Evolutionary conservation across 2,113 vertebrate genomes (phyloP).

Genomic region (Odocoileus virginianus): DNA sequence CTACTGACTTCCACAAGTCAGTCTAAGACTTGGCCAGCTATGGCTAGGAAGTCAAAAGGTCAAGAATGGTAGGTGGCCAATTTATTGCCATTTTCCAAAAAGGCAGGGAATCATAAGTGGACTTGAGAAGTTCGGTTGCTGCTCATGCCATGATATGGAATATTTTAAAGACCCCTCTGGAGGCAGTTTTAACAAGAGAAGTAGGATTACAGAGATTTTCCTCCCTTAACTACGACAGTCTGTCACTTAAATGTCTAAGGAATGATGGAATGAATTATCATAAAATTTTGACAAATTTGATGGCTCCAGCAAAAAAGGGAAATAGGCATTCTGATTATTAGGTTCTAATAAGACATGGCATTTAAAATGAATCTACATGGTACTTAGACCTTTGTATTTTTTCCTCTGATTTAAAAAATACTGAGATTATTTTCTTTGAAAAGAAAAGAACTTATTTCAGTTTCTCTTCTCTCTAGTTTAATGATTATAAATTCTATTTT

Average conservation of each 20-base stretch:
- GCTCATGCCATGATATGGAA: constrained; percentile 82
- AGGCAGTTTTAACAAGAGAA: constrained; percentile 90
- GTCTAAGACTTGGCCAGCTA: constrained; percentile 83
- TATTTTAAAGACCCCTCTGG: constrained; percentile 89
- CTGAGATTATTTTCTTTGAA: constrained; percentile 59
- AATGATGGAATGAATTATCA: constrained; percentile 95
- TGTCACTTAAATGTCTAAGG: constrained; percentile 94
- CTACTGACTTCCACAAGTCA: constrained; percentile 83
- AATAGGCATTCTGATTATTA: constrained; percentile 85
- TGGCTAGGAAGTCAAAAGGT: constrained; percentile 90
- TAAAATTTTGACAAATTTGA: constrained; percentile 97
- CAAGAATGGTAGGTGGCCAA: constrained; percentile 82
- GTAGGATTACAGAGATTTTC: constrained; percentile 85
- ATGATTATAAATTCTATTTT: constrained; percentile 13
- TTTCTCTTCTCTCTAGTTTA: constrained; percentile 54
- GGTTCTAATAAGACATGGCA: constrained; percentile 90
- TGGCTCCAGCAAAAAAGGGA: constrained; percentile 82
- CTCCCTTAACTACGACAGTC: constrained; percentile 72
- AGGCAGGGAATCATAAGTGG: constrained; percentile 79
- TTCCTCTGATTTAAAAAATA: constrained; percentile 79
- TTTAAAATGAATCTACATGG: constrained; percentile 92
- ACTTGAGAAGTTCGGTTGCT: constrained; percentile 85
- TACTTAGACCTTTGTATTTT: constrained; percentile 85
- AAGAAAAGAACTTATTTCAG: constrained; percentile 54
- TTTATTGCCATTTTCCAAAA: constrained; percentile 84